Evolutionary conservation across 2,113 vertebrate genomes (phyloP).

Genomic region (Xyliphius kryptos): DNA sequence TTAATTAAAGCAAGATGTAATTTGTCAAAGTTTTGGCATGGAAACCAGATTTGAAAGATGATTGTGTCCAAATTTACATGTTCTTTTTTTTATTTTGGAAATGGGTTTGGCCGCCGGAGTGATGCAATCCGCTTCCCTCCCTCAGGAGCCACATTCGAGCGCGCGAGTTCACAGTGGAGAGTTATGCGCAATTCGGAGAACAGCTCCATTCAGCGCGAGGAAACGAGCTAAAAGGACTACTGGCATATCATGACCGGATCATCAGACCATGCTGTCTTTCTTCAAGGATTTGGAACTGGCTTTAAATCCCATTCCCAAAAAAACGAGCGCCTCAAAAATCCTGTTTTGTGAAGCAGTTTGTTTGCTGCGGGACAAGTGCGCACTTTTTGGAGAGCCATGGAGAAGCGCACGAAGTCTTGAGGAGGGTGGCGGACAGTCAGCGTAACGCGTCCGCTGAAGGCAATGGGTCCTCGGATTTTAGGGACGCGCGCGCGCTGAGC

Average conservation of each 20-base stretch:
- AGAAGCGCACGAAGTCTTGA: too few relatives aligned
- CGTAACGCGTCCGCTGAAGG: too few relatives aligned
- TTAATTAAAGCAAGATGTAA: too few relatives aligned
- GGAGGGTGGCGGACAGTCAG: too few relatives aligned
- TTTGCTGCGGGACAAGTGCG: too few relatives aligned
- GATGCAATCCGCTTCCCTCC: slow-evolving; percentile 34
- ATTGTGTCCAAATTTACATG: not conserved
- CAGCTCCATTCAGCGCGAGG: not conserved
- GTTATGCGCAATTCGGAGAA: not conserved
- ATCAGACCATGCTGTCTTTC: not conserved
- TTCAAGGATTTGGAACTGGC: not conserved
- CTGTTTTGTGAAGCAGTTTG: too few relatives aligned
- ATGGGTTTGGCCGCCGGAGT: slow-evolving; percentile 29
- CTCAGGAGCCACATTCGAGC: slow-evolving; percentile 17
- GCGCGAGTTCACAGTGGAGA: slow-evolving; percentile 12
- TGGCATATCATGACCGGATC: not conserved
- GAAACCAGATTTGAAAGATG: not conserved
- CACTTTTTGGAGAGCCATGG: too few relatives aligned
- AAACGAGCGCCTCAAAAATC: too few relatives aligned
- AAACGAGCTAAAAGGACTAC: not conserved
- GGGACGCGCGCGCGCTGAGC: slow-evolving; percentile 37
- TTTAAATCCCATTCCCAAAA: too few relatives aligned
- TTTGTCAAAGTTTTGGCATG: not conserved
- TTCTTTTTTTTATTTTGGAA: slow-evolving; percentile 1
- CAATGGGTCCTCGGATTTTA: too few relatives aligned